Percentiles rank a stretch among this genome's conserved stretches.
Evolutionary conservation across 30 jellyfish, hydroid and myxozoan genomes (phyloP).

Genomic region (Hydractinia echinata): DNA sequence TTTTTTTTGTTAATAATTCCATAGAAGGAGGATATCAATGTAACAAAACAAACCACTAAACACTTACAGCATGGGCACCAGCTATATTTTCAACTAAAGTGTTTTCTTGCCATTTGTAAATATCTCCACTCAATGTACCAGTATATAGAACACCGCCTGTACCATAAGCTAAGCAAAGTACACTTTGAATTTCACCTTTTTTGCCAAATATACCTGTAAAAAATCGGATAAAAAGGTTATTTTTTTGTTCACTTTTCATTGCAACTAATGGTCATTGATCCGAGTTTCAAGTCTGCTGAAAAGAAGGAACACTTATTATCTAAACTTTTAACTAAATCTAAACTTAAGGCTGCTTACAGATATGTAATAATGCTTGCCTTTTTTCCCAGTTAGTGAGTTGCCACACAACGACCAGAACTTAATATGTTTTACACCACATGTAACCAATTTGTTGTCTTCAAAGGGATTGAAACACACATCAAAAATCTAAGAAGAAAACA

Average conservation of each 20-base stretch:
- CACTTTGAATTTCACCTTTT: constrained; percentile 82
- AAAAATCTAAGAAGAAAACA: constrained; percentile 58
- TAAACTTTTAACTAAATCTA: too few relatives aligned
- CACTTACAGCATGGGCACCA: constrained; percentile 73
- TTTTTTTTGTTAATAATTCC: too few relatives aligned
- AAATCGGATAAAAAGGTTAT: background rate
- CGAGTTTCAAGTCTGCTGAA: too few relatives aligned
- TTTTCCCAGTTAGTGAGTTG: constrained; percentile 70
- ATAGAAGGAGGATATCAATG: too few relatives aligned
- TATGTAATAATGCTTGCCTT: constrained; percentile 42
- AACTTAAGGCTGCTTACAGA: too few relatives aligned
- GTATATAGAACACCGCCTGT: constrained; percentile 74
- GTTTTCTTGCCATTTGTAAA: constrained; percentile 85
- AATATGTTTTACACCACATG: constrained; percentile 96
- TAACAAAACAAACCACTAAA: background rate
- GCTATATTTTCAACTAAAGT: constrained; percentile 62
- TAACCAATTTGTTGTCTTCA: constrained; percentile 77
- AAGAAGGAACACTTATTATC: too few relatives aligned
- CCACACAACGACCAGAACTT: constrained; percentile 96
- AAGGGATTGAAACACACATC: constrained; percentile 95
- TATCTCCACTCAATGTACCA: constrained; percentile 94
- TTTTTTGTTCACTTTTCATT: too few relatives aligned
- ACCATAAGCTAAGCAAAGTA: constrained; percentile 83
- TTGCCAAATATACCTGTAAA: constrained; percentile 84
- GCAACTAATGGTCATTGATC: too few relatives aligned